Evolutionary conservation across 2,888 invertebrate genomes (phyloP).

Genomic region (Parnassius glacialis): DNA sequence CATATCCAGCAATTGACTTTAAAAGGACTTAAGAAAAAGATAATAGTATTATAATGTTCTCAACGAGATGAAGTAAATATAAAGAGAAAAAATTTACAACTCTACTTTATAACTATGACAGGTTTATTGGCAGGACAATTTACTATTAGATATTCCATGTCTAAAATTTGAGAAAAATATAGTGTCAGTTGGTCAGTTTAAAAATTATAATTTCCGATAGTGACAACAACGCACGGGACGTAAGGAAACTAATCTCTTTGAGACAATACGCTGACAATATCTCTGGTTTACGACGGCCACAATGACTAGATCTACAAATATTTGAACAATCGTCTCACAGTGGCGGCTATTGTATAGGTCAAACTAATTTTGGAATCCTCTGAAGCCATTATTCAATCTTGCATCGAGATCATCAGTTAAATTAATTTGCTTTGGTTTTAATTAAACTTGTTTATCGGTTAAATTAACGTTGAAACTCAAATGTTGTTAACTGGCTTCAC

Average conservation of each 20-base stretch:
- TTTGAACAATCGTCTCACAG: constrained; percentile 61
- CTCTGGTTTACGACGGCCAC: constrained; percentile 70
- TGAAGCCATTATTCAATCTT: constrained; percentile 68
- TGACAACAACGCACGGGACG: constrained; percentile 50
- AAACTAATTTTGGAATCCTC: constrained; percentile 70
- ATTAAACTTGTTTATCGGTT: constrained; percentile 49
- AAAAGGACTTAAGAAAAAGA: too few relatives aligned
- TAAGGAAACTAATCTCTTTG: constrained; percentile 73
- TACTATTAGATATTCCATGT: too few relatives aligned
- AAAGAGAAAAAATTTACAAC: too few relatives aligned
- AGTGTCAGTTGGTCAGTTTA: constrained; percentile 10
- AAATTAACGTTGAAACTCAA: constrained; percentile 31
- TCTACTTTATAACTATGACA: too few relatives aligned
- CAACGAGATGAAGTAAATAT: too few relatives aligned
- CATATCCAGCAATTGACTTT: too few relatives aligned
- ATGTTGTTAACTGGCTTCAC: constrained; percentile 27
- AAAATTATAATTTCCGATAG: constrained; percentile 29
- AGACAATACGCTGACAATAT: constrained; percentile 73
- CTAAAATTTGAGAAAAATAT: too few relatives aligned
- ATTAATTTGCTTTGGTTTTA: constrained; percentile 53
- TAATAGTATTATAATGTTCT: too few relatives aligned
- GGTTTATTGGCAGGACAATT: too few relatives aligned
- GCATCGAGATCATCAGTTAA: constrained; percentile 59
- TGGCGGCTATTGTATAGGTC: constrained; percentile 71
- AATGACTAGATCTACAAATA: constrained; percentile 69